Conservation (phyloP, 2,113 vertebrate genomes). For the Suncus etruscus region DNA sequence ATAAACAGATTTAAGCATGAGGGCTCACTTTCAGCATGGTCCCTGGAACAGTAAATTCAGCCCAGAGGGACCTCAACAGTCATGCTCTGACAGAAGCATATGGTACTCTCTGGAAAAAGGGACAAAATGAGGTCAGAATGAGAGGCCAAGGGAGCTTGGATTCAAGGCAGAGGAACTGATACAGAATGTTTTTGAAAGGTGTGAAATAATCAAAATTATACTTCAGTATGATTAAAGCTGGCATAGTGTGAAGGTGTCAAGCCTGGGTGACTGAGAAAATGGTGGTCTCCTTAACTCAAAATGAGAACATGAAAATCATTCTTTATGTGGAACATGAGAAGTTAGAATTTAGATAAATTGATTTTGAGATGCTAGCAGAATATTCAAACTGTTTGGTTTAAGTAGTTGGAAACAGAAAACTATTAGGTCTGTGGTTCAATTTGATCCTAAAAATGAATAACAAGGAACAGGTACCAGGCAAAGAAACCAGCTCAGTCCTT, state of each 20-base stretch:
- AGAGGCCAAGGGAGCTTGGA: conserved; percentile 29
- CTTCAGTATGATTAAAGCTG: conserved; percentile 78
- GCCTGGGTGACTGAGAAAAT: conserved; percentile 70
- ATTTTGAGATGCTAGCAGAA: conserved; percentile 65
- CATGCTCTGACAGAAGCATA: conserved; percentile 73
- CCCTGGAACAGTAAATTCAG: background rate
- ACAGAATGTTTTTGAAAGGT: conserved; percentile 77
- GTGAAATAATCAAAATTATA: conserved; percentile 79
- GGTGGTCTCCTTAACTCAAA: conserved; percentile 73
- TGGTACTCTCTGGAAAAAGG: conserved; percentile 53
- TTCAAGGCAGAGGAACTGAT: conserved; percentile 60
- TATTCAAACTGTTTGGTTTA: conserved; percentile 58
- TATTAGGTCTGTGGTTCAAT: conserved; percentile 52
- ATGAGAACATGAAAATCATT: conserved; percentile 76
- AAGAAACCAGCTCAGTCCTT: background rate
- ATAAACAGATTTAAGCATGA: conserved; percentile 15
- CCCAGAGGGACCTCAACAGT: background rate
- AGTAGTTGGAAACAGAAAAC: conserved; percentile 50
- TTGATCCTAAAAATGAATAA: conserved; percentile 2
- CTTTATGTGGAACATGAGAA: conserved; percentile 71
- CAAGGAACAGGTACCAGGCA: conserved; percentile 21
- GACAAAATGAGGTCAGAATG: conserved; percentile 60
- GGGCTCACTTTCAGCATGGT: background rate
- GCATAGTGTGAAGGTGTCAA: conserved; percentile 77
- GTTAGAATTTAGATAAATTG: conserved; percentile 72